These are phyloP conservation scores for Colistium nudipinnis DNA, from an alignment of 2,113 vertebrate species.

Conservation along the genomic window DNA sequence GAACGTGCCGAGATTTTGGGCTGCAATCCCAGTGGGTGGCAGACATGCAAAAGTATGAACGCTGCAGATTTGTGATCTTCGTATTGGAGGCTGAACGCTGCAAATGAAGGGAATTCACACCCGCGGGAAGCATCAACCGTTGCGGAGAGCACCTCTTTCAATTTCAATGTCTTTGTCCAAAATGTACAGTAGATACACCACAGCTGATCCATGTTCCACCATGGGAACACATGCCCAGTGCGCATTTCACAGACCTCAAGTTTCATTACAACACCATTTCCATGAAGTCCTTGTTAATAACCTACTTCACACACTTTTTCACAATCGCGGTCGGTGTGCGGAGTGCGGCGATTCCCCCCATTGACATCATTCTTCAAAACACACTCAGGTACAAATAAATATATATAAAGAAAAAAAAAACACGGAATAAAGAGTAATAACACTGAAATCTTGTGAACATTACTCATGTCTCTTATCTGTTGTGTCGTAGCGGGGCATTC, in stretches of 20 bases:
- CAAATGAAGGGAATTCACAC: slow-evolving; percentile 89
- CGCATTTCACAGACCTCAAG: background rate
- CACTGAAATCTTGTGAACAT: slow-evolving; percentile 76
- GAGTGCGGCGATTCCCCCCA: background rate
- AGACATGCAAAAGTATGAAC: slow-evolving; percentile 88
- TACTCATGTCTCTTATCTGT: slow-evolving; percentile 89
- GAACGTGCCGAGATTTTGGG: slow-evolving; percentile 92
- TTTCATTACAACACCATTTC: slow-evolving; percentile 3
- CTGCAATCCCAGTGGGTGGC: slow-evolving; percentile 88
- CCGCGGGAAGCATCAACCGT: slow-evolving; percentile 74
- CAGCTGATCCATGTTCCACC: background rate
- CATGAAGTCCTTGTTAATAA: background rate
- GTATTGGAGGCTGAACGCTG: slow-evolving; percentile 85
- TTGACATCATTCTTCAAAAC: slow-evolving; percentile 49
- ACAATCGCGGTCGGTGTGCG: background rate
- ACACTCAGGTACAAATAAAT: slow-evolving; percentile 69
- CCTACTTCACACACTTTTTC: background rate
- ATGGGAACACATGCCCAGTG: background rate
- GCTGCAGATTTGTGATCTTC: slow-evolving; percentile 89
- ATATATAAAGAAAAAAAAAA: too few species aligned
- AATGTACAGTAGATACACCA: background rate
- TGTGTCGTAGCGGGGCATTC: slow-evolving; percentile 85
- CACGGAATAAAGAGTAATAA: slow-evolving; percentile 77
- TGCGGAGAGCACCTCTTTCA: slow-evolving; percentile 11
- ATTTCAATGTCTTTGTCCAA: slow-evolving; percentile 31